Evolutionary conservation across 2,888 invertebrate genomes (phyloP), one percentile per base, ranked within the genome.

Genomic region (Synergus japonicus): DNA sequence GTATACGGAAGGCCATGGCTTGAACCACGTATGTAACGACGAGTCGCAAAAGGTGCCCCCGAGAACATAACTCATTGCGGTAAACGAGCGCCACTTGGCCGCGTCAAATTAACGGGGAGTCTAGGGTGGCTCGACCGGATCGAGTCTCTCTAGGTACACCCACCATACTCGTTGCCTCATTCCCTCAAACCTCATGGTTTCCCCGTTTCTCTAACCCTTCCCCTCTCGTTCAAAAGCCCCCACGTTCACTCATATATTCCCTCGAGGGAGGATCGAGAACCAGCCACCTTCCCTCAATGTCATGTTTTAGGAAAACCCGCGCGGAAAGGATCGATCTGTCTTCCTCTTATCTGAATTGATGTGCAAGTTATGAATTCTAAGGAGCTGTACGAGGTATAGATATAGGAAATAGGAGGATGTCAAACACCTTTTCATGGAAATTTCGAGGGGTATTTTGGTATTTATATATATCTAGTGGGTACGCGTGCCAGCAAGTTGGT

Each of bases 21-120:
- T 64, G 77, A 44, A 78, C 78, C 79, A 82, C 80, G 83, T 81
- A 84, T 84, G 85, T 84, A 87, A 86, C 84, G 84, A 84, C 85
- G 86, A 85, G 85, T 86, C 86, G 85, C 83, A 87, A 87, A 88
- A 87, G 84, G 87, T 86, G 87, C 88, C 86, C 85, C 83, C 85
- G 86, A 87, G 87, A 88, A 87, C 87, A 88, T 89, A 89, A 89
- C 86, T 89, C 88, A 89, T 89, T 86, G 88, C 87, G 83, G 86
- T 88, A 89, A 89, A 88, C 89, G 87, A 87, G 86, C 85, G 85
- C 85, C 87, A 86, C 87, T 87, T 86, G 84, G 84, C 86, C 88
- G 86, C 86, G 87, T 89, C 89, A 87, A 88, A 89, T 89, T 89
- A 89, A 89, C 87, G 87, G 82, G 81, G 81, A 65, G 83, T 85